Evolutionary conservation across 2,888 invertebrate genomes (phyloP).

Genomic region (Brachypterus glaber): DNA sequence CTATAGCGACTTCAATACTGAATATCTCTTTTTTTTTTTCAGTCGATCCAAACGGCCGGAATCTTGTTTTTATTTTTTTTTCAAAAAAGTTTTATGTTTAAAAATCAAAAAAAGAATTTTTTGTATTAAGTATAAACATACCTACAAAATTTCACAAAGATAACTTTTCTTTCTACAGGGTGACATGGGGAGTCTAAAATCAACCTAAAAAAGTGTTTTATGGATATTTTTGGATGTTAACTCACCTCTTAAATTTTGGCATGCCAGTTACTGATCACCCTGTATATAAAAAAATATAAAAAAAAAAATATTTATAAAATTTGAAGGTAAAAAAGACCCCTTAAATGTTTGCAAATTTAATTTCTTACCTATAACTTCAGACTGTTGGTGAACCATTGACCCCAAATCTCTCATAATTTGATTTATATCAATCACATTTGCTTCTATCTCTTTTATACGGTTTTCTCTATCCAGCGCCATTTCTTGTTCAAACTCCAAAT

Average conservation of each 20-base stretch:
- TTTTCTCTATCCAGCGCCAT: constrained; percentile 72
- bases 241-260: no score
- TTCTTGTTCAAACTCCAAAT: constrained; percentile 68
- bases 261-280: no score
- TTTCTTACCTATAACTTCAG: constrained; percentile 55
- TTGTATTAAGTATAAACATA: no score
- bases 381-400: constrained; percentile 61
- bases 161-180: neutral
- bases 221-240: neutral
- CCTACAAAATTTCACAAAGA: constrained; percentile 9
- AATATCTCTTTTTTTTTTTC: no score
- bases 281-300: constrained; percentile 1
- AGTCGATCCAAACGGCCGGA: no score
- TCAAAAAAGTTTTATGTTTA: no score
- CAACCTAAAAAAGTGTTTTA: no score
- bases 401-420: constrained; percentile 72
- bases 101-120: no score
- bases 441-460: constrained; percentile 70
- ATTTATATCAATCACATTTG: constrained; percentile 72
- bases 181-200: no score
- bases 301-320: constrained; percentile 1
- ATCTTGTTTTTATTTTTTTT: no score
- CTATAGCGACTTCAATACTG: no score
- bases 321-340: constrained; percentile 6
- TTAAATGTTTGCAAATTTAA: constrained; percentile 7